Percentiles rank a stretch among this genome's conserved stretches.
Evolutionary conservation across 1,140 invertebrate genomes (phyloP).

Genomic region (Nilaparvata lugens): DNA sequence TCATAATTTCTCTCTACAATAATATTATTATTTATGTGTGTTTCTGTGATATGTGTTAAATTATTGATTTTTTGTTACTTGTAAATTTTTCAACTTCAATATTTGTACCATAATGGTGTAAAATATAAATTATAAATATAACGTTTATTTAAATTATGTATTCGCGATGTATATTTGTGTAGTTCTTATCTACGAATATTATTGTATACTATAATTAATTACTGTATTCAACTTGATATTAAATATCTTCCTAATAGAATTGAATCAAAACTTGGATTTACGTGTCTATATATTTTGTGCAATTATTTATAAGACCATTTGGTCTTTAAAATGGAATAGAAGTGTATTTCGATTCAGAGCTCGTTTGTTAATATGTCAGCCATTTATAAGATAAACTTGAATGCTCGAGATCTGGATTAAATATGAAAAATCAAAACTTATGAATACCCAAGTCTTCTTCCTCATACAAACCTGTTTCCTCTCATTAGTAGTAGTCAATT

Average conservation of each 20-base stretch:
- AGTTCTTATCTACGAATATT: constrained; percentile 16
- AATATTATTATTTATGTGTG: constrained; percentile 14
- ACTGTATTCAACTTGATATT: constrained; percentile 8
- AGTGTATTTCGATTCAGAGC: not conserved
- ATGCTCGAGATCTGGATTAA: not conserved
- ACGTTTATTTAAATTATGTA: constrained; percentile 17
- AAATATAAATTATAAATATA: constrained; percentile 16
- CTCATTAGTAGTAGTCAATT: no score
- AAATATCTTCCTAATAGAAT: constrained; percentile 23
- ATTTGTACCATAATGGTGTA: constrained; percentile 14
- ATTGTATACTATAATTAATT: constrained; percentile 11
- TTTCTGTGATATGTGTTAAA: constrained; percentile 26
- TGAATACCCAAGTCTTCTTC: no score
- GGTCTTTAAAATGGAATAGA: constrained; percentile 4
- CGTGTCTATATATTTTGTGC: constrained; percentile 20
- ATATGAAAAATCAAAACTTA: not conserved
- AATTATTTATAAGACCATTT: constrained; percentile 20
- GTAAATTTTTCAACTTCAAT: constrained; percentile 5
- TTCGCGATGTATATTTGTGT: constrained; percentile 24
- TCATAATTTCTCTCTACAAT: no score
- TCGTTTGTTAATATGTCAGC: constrained; percentile 1
- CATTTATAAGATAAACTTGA: not conserved
- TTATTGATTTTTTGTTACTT: constrained; percentile 21
- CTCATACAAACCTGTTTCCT: no score
- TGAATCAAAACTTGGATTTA: constrained; percentile 21